Evolutionary conservation across 2,888 invertebrate genomes (phyloP).

Genomic region (Bembecia ichneumoniformis): DNA sequence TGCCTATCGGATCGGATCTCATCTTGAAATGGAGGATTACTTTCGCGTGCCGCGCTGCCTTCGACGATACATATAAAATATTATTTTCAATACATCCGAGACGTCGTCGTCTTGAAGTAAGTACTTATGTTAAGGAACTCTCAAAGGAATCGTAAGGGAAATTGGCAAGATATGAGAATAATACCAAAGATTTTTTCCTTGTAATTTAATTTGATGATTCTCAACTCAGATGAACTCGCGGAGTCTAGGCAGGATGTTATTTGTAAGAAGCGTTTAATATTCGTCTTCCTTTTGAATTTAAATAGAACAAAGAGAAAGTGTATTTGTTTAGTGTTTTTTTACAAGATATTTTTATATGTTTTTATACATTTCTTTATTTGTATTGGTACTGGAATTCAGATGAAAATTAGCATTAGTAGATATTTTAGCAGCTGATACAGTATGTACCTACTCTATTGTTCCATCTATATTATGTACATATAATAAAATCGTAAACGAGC

Average conservation of each 20-base stretch:
- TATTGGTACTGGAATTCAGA: no score
- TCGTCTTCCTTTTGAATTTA: not conserved
- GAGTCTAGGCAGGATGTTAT: not conserved
- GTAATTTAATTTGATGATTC: constrained; percentile 10
- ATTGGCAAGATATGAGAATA: constrained; percentile 11
- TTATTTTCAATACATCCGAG: constrained; percentile 21
- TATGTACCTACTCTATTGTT: no score
- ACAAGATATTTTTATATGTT: no score
- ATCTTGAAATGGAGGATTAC: constrained; percentile 42
- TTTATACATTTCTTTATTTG: no score
- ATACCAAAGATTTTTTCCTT: constrained; percentile 10
- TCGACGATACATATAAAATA: constrained; percentile 31
- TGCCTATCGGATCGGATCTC: constrained; percentile 29
- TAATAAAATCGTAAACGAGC: no score
- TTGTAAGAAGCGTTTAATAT: not conserved
- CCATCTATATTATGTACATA: no score
- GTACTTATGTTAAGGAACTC: not conserved
- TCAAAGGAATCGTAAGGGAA: constrained; percentile 3
- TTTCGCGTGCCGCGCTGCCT: constrained; percentile 13
- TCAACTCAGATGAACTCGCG: constrained; percentile 6
- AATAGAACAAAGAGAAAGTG: no score
- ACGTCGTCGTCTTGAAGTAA: not conserved
- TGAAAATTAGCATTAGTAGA: no score
- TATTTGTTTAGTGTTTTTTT: no score
- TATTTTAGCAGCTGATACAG: no score